Percentiles rank a stretch among this genome's conserved stretches.
These are phyloP conservation scores for Metaphire vulgaris DNA, from an alignment of 1,140 invertebrate genomes.

Conservation along the genomic window DNA sequence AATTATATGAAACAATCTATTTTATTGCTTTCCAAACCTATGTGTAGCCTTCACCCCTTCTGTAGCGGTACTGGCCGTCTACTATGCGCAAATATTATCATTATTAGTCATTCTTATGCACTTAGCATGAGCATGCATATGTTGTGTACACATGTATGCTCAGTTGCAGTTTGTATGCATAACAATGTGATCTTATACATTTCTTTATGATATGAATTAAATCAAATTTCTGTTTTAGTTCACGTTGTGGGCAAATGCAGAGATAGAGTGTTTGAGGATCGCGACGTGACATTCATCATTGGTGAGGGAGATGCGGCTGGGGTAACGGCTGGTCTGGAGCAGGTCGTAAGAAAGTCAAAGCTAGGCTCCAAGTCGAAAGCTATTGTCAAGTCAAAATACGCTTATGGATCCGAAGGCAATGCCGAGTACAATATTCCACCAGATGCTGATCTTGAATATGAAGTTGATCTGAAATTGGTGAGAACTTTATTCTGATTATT, in stretches of 20 bases:
- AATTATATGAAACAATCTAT: no score
- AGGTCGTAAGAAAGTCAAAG: conserved; percentile 74
- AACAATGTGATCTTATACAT: no score
- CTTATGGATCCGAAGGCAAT: conserved; percentile 69
- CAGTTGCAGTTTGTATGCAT: no score
- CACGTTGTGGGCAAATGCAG: conserved; percentile 68
- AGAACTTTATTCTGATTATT: no score
- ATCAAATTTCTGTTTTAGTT: conserved; percentile 60
- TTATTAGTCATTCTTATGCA: no score
- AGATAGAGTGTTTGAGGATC: conserved; percentile 63
- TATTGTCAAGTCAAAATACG: conserved; percentile 67
- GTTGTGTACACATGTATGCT: no score
- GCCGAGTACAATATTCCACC: conserved; percentile 68
- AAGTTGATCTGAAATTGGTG: conserved; percentile 67
- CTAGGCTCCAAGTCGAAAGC: conserved; percentile 71
- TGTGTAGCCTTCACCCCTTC: no score
- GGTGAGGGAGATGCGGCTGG: conserved; percentile 73
- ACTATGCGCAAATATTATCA: no score
- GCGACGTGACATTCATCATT: conserved; percentile 73
- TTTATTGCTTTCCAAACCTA: no score
- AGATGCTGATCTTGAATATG: conserved; percentile 71
- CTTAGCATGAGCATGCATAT: no score
- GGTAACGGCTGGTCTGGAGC: conserved; percentile 75
- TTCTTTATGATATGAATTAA: no score
- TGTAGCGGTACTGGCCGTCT: no score